Evolutionary conservation across 2,888 invertebrate genomes (phyloP), one percentile per base, ranked within the genome.

Genomic region (Oligia latruncula): DNA sequence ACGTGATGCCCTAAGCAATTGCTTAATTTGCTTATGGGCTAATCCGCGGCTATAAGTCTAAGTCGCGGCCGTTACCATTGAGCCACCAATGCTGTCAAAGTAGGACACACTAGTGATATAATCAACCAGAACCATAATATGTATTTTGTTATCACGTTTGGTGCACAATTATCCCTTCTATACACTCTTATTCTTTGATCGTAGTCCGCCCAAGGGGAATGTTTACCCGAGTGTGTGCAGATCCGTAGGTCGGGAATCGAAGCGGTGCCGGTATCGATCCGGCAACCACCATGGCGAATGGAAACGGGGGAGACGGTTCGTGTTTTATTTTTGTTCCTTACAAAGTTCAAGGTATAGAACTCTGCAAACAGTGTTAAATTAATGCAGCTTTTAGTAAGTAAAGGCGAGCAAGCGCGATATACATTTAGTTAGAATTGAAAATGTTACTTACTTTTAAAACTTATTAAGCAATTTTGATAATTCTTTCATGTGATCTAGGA

Each of bases 191-290:
- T 5, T 82, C 80, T 80, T 46, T 80, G 82, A 58, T 29, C 74
- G 29, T 35, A 70, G 71, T 49, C 58, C 64, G 66, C 35, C 70
- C 29, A 35, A 66, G 77, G 78, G 83, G 80, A 79, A 72, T 79
- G 77, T 87, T 74, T 81, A 71, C 67, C 35, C 40, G 46, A 78
- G 81, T 83, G 82, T 84, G 84, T 77, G 85, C 85, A 82, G 89
- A 82, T 86, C 87, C 74, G 85, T 86, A 83, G 90, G 82, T 86
- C 86, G 86, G 88, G 89, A 90, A 81, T 90, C 88, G 87, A 90
- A 90, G 84, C 29, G 78, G 78, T 64, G 67, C 66, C 66, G 66
- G 46, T 91, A 91, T 90, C 86, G 91, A 91, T 90, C 89, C 77
- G 80, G 55, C 64, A 68, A 66, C 80, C 80, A 64, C 71, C 65